Evolutionary conservation across 2,797 vertebrate genomes (phyloP).

Genomic region (Merluccius polli): DNA sequence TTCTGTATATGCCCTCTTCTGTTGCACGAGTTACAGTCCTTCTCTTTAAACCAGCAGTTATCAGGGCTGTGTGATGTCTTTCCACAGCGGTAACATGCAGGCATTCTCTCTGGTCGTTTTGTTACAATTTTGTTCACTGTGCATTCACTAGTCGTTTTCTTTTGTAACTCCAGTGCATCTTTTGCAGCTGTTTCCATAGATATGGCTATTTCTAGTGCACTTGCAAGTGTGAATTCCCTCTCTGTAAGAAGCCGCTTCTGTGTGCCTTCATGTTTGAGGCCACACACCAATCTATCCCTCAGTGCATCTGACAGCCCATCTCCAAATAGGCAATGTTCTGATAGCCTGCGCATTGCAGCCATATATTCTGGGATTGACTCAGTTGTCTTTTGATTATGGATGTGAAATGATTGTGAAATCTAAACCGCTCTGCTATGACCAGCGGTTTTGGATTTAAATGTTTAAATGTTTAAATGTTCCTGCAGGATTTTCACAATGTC

Average conservation of each 20-base stretch:
- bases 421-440: conserved; percentile 14
- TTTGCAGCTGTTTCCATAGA: conserved; percentile 17
- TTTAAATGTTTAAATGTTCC: conserved; percentile 6
- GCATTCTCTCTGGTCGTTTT: not conserved
- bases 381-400: conserved; percentile 4
- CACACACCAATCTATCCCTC: conserved; percentile 15
- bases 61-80: conserved; percentile 5
- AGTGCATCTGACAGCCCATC: conserved; percentile 2
- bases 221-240: conserved; percentile 6
- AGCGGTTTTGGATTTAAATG: conserved; percentile 15
- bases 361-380: conserved; percentile 10
- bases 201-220: not conserved
- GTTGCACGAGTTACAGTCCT: not conserved
- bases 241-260: conserved; percentile 18
- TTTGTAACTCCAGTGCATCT: not conserved
- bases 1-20: conserved; percentile 3
- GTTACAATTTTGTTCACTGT: not conserved
- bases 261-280: conserved; percentile 19
- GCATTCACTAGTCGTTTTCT: not conserved
- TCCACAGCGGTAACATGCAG: not conserved
- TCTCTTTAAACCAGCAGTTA: conserved; percentile 18
- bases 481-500: not conserved
- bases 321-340: conserved; percentile 13
- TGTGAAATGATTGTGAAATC: conserved; percentile 11
- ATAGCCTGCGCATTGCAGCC: not conserved